These are phyloP conservation scores for Apomyelois bistriatella DNA, from an alignment of 2,888 invertebrate genomes.

Conservation along the genomic window DNA sequence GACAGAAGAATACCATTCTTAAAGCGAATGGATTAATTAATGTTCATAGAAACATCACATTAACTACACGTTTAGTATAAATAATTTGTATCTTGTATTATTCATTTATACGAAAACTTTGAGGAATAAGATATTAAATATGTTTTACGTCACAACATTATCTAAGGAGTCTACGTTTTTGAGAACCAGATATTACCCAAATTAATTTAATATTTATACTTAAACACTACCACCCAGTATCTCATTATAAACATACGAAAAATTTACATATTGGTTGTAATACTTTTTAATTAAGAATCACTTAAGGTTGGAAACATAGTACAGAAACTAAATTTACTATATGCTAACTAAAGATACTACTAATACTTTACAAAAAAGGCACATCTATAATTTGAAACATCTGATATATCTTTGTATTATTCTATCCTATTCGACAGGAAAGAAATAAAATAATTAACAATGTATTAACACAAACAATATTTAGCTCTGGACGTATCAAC, in stretches of 20 bases:
- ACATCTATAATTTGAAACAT: conserved; percentile 51
- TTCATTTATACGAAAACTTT: background rate
- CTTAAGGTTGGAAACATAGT: conserved; percentile 2
- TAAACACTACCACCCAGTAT: conserved; percentile 24
- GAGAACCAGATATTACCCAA: conserved; percentile 18
- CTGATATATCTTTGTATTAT: conserved; percentile 9
- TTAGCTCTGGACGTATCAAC: no score
- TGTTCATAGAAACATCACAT: conserved; percentile 5
- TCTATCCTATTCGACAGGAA: no score
- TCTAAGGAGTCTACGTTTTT: background rate
- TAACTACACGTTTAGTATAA: background rate
- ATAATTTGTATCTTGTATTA: conserved; percentile 4
- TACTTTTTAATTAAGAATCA: background rate
- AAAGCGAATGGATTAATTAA: no score
- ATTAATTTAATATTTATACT: conserved; percentile 15
- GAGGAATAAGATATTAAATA: background rate
- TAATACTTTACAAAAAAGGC: conserved; percentile 53
- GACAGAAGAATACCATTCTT: no score
- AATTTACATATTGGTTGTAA: background rate
- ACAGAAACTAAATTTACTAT: conserved; percentile 19
- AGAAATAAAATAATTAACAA: background rate
- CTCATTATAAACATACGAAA: conserved; percentile 19
- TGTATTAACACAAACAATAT: background rate
- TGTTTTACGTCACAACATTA: conserved; percentile 7
- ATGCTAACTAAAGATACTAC: conserved; percentile 32